Percentiles rank a stretch among this genome's conserved stretches.
phyloP scores from a whole-genome alignment of 2,888 invertebrate species.

The Pristionchus exspectatus region DNA sequence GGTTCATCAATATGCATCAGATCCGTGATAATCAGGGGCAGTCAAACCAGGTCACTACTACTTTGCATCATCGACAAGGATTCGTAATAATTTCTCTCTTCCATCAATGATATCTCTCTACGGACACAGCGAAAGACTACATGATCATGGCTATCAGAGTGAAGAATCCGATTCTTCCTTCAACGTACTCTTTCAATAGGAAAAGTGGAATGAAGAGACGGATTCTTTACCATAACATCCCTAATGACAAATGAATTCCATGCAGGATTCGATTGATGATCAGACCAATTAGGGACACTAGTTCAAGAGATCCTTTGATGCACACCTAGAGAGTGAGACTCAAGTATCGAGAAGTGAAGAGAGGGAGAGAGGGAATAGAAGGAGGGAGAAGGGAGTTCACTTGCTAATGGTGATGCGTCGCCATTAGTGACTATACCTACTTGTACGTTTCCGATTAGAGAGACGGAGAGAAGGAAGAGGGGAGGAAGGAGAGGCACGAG shows the following conservation, averaged over 20 bases:
- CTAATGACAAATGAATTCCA: neutral
- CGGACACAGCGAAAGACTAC: neutral
- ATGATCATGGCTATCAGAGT: neutral
- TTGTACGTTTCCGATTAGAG: conserved; percentile 30
- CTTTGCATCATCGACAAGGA: neutral
- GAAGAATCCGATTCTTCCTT: too few relatives aligned
- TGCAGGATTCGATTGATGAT: neutral
- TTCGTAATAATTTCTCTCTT: too few relatives aligned
- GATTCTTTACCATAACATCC: neutral
- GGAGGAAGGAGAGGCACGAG: neutral
- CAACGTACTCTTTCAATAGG: too few relatives aligned
- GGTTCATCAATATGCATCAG: neutral
- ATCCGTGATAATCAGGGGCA: neutral
- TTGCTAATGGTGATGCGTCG: conserved; percentile 41
- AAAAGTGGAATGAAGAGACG: neutral
- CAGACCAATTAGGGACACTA: conserved; percentile 16
- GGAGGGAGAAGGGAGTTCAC: neutral
- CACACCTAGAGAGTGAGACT: conserved; percentile 22
- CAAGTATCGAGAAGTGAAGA: conserved; percentile 44
- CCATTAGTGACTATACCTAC: conserved; percentile 47
- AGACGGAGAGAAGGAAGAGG: neutral
- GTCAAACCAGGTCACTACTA: conserved; percentile 1
- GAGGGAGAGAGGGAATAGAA: neutral
- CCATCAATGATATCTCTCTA: neutral
- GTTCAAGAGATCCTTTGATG: conserved; percentile 38